Evolutionary conservation across 2,113 vertebrate genomes (phyloP).

Genomic region (Grammomys surdaster): DNA sequence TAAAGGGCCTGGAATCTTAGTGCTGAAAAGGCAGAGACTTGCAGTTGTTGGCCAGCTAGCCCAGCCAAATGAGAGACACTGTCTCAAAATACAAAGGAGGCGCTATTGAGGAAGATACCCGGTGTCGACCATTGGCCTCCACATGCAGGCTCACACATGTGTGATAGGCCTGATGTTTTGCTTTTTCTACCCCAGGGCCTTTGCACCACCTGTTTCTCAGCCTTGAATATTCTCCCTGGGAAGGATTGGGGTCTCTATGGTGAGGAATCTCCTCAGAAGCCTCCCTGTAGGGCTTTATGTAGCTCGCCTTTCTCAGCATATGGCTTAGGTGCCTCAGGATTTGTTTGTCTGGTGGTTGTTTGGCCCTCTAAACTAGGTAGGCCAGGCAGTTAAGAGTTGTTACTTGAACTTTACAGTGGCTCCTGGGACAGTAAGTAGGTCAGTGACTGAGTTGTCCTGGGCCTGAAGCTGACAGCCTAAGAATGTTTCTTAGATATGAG

Average conservation of each 20-base stretch:
- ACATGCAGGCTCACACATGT: neutral
- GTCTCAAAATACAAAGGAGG: neutral
- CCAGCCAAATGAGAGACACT: neutral
- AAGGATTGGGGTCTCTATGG: neutral
- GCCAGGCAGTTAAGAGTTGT: neutral
- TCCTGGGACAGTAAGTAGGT: neutral
- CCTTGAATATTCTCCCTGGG: neutral
- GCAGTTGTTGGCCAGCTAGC: neutral
- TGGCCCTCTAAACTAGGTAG: neutral
- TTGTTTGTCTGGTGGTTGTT: neutral
- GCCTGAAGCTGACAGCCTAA: neutral
- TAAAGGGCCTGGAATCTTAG: neutral
- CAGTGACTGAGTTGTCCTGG: neutral
- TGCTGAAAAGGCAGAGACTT: neutral
- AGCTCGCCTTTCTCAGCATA: rapidly evolving
- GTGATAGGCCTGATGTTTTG: neutral
- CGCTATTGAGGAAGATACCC: neutral
- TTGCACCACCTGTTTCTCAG: neutral
- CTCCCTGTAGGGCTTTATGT: neutral
- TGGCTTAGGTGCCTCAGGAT: neutral
- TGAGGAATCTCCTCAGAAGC: neutral
- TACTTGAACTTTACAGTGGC: neutral
- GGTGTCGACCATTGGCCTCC: neutral
- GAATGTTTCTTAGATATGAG: neutral
- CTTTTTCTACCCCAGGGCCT: neutral